Percentiles rank a stretch among this genome's conserved stretches.
phyloP scores from a whole-genome alignment of 2,888 invertebrate species.

The Matsumyia berberina region DNA sequence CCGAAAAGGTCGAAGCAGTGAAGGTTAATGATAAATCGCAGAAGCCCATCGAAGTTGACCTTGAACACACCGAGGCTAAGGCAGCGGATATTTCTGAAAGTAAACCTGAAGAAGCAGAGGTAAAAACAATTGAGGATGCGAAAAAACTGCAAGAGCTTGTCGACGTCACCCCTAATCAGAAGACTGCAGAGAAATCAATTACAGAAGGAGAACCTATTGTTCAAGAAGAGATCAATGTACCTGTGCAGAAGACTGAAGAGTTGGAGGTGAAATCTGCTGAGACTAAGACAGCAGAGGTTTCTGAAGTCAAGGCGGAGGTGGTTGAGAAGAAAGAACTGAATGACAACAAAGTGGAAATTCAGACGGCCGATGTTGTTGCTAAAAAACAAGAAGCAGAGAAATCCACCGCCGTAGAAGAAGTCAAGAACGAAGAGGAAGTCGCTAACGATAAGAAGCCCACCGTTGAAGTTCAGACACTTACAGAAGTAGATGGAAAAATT shows the following conservation, averaged over 20 bases:
- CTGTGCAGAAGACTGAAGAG: not conserved
- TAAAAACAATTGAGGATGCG: not conserved
- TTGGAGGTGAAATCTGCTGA: not conserved
- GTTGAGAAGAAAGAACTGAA: not conserved
- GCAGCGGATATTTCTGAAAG: not conserved
- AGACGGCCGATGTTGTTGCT: not conserved
- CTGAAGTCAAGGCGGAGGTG: slow-evolving; percentile 7
- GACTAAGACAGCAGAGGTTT: slow-evolving; percentile 1
- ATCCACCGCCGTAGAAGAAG: too few relatives aligned
- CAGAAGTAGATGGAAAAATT: slow-evolving; percentile 2
- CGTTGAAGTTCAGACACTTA: slow-evolving; percentile 55
- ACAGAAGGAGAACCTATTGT: slow-evolving; percentile 6
- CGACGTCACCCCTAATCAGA: not conserved
- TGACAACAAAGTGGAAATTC: not conserved
- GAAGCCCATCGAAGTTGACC: slow-evolving; percentile 1
- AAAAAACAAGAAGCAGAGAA: too few relatives aligned
- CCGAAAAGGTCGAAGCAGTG: slow-evolving; percentile 9
- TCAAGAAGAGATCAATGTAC: not conserved
- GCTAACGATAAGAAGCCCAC: not conserved
- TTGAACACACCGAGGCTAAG: slow-evolving; percentile 12
- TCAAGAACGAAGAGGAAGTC: not conserved
- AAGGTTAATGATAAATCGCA: not conserved
- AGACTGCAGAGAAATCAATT: slow-evolving; percentile 21
- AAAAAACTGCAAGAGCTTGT: not conserved
- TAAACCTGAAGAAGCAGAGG: slow-evolving; percentile 19